These are phyloP conservation scores for Callyntrura sp. DNA, from an alignment of 2,888 invertebrate species.

Conservation along the genomic window DNA sequence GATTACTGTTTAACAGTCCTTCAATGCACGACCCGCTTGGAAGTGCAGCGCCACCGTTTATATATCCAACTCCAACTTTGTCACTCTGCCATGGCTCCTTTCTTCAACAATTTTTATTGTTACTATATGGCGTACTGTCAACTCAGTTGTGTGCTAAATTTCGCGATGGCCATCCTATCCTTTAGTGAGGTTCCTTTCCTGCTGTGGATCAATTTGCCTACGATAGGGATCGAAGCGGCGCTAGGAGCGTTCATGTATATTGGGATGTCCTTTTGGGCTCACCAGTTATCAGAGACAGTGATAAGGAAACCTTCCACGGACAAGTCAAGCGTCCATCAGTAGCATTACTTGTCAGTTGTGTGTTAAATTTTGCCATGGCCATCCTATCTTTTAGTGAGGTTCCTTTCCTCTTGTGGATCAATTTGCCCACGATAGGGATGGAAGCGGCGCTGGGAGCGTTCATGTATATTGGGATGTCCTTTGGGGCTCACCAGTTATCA, in stretches of 20 bases:
- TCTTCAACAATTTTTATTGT: not conserved
- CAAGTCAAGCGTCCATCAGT: no score
- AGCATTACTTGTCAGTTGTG: no score
- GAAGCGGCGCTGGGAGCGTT: not conserved
- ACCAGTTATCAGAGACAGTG: not conserved
- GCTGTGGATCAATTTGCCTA: not conserved
- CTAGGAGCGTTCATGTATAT: not conserved
- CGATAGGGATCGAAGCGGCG: not conserved
- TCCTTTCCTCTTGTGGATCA: not conserved
- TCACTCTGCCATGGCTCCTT: not conserved
- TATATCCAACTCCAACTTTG: not conserved
- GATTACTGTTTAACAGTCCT: not conserved
- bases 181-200: not conserved
- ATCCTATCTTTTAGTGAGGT: not conserved
- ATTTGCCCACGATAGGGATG: not conserved
- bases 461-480: not conserved
- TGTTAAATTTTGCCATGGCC: no score
- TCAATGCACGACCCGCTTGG: not conserved
- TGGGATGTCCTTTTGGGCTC: not conserved
- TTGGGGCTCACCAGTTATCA: not conserved
- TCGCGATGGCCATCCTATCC: not conserved
- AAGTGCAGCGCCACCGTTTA: not conserved
- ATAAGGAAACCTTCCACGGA: not conserved
- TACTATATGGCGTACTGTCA: not conserved
- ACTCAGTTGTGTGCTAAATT: not conserved